Evolutionary conservation across 2,888 invertebrate species (phyloP), one percentile per base, ranked within the genome.

Genomic region (Agrilus biguttatus): DNA sequence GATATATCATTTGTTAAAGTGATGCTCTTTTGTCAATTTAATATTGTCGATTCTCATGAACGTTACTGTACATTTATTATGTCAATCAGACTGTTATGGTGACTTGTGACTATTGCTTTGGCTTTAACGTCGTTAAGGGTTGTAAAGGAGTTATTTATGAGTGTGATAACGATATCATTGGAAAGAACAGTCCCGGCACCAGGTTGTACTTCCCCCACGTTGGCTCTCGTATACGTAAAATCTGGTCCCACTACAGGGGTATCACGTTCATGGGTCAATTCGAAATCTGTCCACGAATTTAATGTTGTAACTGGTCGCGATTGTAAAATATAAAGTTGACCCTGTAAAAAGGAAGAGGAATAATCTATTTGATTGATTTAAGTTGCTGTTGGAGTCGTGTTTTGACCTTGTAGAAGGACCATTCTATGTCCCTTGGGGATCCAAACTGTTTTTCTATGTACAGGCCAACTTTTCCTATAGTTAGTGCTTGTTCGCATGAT

Each of bases 231-330:
- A 19, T 73, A 59, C 1, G 78, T 62, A 47, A 82, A 80, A n/a
- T 73, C 70, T 19, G 80, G 76, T 0, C 76, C 70, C 55, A 80
- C 71, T 4, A 80, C 62, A 0, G 83, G 71, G 0, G 72, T 65
- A 60, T 89, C 88, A 54, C 83, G 67, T 63, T 91, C 90, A 55
- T 87, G 87, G 5, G 75, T 65, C 28, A 90, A 59, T 54, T 90
- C 89, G 53, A 80, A 83, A 43, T 87, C 82, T 0, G 77, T 78
- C 77, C 86, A 87, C 1, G 72, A 62, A 50, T 80, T 77, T 23
- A 83, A 57, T 0, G 80, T 78, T 0, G 87, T 87, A 41, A 89
- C 77, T 1, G 86, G 83, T 6, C 88, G 73, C 2, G 83, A 80
- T 76, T 89, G 83, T n/a, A 84, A 64, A 10, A 84, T 58, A 58